Percentiles rank a stretch among this genome's conserved stretches.
These are phyloP conservation scores for Calliopum simillimum DNA, from an alignment of 2,888 invertebrate genomes.

Conservation along the genomic window DNA sequence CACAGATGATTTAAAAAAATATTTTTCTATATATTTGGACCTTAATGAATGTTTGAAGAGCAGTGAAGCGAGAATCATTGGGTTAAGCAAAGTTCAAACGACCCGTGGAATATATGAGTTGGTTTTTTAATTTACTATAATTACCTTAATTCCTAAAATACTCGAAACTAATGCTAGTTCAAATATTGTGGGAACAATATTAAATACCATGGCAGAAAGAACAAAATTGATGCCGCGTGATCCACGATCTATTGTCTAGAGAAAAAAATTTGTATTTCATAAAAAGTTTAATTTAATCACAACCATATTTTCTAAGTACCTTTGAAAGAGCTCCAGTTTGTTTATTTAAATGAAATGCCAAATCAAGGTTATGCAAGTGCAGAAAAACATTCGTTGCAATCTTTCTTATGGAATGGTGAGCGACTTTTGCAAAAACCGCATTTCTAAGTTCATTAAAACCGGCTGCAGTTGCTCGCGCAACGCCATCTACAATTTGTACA, in stretches of 20 bases:
- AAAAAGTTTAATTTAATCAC: neutral
- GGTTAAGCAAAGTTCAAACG: too few species aligned
- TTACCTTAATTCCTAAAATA: constrained; percentile 82
- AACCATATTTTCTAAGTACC: constrained; percentile 68
- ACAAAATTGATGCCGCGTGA: constrained; percentile 98
- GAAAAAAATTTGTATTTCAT: neutral
- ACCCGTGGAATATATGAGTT: too few species aligned
- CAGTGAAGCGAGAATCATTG: too few species aligned
- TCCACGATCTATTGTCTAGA: constrained; percentile 87
- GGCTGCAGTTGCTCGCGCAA: constrained; percentile 89
- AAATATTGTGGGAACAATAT: constrained; percentile 94
- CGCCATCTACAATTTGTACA: constrained; percentile 79
- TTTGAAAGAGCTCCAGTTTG: constrained; percentile 97
- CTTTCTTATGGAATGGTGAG: constrained; percentile 94
- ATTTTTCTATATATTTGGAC: too few species aligned
- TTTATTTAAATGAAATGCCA: constrained; percentile 91
- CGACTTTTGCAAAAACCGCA: constrained; percentile 97
- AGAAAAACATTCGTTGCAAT: constrained; percentile 95
- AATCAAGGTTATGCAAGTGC: constrained; percentile 94
- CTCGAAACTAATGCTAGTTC: constrained; percentile 91
- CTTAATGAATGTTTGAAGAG: too few species aligned
- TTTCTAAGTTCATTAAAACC: constrained; percentile 97
- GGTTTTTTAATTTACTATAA: neutral
- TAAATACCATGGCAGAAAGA: constrained; percentile 96
- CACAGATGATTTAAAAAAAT: too few species aligned